Evolutionary conservation across 2,797 vertebrate genomes (phyloP).

Genomic region (Acanthopagrus latus): DNA sequence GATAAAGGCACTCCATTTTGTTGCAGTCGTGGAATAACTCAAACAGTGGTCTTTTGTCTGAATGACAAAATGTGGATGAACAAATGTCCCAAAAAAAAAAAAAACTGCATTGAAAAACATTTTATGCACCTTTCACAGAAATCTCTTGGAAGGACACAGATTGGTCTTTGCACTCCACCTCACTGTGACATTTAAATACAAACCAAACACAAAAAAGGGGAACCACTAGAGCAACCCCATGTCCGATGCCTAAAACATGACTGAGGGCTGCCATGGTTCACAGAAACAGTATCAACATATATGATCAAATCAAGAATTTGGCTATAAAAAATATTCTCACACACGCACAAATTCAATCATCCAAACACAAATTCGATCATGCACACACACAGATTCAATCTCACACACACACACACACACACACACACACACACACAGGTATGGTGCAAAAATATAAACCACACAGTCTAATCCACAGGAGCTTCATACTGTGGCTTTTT

Average conservation of each 20-base stretch:
- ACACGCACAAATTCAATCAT: neutral
- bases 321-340: constrained; percentile 34
- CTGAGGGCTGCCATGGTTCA: constrained; percentile 11
- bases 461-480: constrained; percentile 36
- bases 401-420: constrained; percentile 9
- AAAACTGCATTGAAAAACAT: constrained; percentile 26
- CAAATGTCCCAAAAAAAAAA: neutral
- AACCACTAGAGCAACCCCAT: constrained; percentile 4
- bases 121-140: constrained; percentile 53
- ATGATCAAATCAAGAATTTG: constrained; percentile 61
- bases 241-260: constrained; percentile 18
- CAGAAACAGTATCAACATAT: constrained; percentile 42
- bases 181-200: constrained; percentile 60
- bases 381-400: constrained; percentile 12
- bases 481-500: constrained; percentile 37
- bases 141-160: constrained; percentile 49
- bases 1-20: constrained; percentile 85
- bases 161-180: constrained; percentile 49
- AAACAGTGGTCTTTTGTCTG: constrained; percentile 63
- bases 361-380: neutral
- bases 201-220: constrained; percentile 46
- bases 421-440: constrained; percentile 12
- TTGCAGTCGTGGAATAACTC: constrained; percentile 63
- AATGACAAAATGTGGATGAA: constrained; percentile 47
- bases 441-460: constrained; percentile 60